Evolutionary conservation across 2,113 vertebrate genomes (phyloP).

Genomic region (Nicator chloris): DNA sequence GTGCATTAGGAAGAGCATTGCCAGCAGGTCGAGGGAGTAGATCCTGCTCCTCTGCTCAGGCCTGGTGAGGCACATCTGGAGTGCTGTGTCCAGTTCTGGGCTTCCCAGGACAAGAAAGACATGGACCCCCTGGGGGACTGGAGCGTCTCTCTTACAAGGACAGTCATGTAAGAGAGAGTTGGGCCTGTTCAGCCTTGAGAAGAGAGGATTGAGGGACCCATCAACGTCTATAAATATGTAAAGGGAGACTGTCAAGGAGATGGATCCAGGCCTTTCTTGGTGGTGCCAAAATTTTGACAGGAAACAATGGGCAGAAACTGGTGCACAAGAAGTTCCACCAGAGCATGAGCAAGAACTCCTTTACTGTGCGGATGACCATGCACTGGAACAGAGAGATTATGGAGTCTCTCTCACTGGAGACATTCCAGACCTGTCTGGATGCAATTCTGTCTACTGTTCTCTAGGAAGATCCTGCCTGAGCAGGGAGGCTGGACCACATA

Average conservation of each 20-base stretch:
- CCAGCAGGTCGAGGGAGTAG: fast-evolving
- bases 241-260: background rate
- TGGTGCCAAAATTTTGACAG: background rate
- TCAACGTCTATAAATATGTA: too few relatives aligned
- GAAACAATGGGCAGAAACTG: background rate
- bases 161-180: background rate
- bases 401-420: background rate
- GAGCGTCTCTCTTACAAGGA: background rate
- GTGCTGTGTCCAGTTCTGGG: background rate
- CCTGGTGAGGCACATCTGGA: background rate
- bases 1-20: background rate
- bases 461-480: background rate
- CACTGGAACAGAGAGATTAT: background rate
- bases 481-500: background rate
- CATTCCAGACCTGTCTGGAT: background rate
- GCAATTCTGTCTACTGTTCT: background rate
- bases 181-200: background rate
- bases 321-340: background rate
- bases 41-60: fast-evolving
- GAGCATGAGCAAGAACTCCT: background rate
- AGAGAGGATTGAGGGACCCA: background rate
- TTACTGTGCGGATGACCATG: fast-evolving
- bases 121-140: fast-evolving
- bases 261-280: background rate
- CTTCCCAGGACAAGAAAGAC: background rate